phyloP scores from a whole-genome alignment of 2,113 vertebrate genomes.

The Ranitomeya variabilis region DNA sequence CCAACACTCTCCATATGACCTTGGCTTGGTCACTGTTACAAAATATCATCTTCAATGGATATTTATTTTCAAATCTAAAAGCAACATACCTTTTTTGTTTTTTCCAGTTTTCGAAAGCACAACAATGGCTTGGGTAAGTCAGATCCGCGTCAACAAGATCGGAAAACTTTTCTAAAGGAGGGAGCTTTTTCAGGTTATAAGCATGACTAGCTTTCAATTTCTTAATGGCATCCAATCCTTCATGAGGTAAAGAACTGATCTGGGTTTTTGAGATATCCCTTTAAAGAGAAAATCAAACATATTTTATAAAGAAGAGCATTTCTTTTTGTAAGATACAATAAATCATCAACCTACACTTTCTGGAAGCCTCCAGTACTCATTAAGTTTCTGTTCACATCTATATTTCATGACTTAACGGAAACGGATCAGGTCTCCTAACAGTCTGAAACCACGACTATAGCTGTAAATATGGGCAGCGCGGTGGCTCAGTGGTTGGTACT shows the following conservation, averaged over 20 bases:
- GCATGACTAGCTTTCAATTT: constrained; percentile 81
- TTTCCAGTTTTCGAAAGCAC: constrained; percentile 83
- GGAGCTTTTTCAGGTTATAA: constrained; percentile 83
- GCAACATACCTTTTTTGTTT: constrained; percentile 73
- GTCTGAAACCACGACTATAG: too few species aligned
- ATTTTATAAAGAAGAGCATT: neutral
- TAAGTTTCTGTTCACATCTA: neutral
- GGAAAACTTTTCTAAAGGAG: constrained; percentile 79
- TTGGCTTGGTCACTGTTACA: neutral
- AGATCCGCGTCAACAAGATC: constrained; percentile 82
- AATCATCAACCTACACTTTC: neutral
- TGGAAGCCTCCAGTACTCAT: neutral
- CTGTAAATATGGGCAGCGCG: too few species aligned
- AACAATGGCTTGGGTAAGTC: constrained; percentile 95
- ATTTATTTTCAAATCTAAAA: neutral
- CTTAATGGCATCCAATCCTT: constrained; percentile 81
- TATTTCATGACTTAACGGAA: too few species aligned
- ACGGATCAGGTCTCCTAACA: too few species aligned
- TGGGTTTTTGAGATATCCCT: constrained; percentile 91
- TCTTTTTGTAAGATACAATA: neutral
- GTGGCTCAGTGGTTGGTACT: too few species aligned
- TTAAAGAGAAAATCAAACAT: constrained; percentile 49
- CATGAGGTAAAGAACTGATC: constrained; percentile 81
- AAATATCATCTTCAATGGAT: constrained; percentile 34
- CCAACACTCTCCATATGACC: neutral